These are phyloP conservation scores for Campylorhamphus procurvoides DNA, from an alignment of 2,113 vertebrate genomes.

Conservation along the genomic window DNA sequence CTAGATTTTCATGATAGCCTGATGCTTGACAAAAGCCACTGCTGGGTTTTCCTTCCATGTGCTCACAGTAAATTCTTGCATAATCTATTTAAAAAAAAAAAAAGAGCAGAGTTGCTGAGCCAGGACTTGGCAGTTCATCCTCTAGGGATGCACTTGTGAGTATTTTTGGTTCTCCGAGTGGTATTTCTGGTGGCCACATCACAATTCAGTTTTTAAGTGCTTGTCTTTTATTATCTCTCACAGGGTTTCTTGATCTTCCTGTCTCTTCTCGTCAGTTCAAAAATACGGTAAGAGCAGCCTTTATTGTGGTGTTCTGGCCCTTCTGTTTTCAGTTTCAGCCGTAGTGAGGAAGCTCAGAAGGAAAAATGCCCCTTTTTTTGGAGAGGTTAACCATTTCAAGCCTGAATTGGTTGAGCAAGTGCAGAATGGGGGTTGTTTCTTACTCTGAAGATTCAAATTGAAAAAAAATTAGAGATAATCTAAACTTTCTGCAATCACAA, in stretches of 20 bases:
- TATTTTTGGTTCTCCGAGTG: conserved; percentile 29
- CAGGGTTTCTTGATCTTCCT: conserved; percentile 28
- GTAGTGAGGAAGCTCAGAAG: neutral
- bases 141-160: conserved; percentile 6
- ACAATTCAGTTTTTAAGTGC: conserved; percentile 14
- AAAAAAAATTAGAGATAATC: neutral
- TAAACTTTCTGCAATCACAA: neutral
- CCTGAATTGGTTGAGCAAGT: neutral
- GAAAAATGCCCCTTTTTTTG: neutral
- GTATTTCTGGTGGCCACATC: conserved; percentile 49
- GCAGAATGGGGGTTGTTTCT: neutral
- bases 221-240: conserved; percentile 58
- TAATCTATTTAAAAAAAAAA: neutral
- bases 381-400: neutral
- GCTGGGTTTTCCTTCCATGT: neutral
- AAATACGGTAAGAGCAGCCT: neutral
- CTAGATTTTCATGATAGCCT: conserved; percentile 8
- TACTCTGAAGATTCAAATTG: neutral
- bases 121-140: neutral
- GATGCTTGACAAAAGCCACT: conserved; percentile 30
- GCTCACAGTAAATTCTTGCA: neutral
- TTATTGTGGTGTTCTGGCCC: conserved; percentile 42
- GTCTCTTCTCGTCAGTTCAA: conserved; percentile 23
- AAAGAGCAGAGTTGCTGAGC: neutral
- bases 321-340: conserved; percentile 47